Percentiles rank a stretch among this genome's conserved stretches.
phyloP scores from a whole-genome alignment of 2,113 vertebrate genomes.

The Madoqua kirkii region DNA sequence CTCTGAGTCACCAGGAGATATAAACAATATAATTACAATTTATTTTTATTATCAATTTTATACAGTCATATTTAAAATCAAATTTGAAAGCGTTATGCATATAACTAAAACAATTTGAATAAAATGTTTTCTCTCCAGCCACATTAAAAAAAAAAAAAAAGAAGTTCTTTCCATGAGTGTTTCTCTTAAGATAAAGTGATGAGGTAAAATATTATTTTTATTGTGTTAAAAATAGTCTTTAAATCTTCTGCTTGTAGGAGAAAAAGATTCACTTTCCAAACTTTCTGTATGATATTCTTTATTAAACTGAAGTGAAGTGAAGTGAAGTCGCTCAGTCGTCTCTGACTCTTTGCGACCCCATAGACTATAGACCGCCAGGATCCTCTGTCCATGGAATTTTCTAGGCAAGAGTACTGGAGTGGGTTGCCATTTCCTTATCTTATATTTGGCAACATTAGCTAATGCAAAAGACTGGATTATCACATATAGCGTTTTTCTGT shows the following conservation, averaged over 20 bases:
- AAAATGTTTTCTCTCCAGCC: background rate
- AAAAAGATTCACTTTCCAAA: background rate
- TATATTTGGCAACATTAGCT: background rate
- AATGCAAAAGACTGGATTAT: background rate
- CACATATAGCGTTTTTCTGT: background rate
- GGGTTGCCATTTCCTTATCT: background rate
- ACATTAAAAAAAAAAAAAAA: background rate
- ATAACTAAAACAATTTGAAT: background rate
- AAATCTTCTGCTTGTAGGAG: background rate
- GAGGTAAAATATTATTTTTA: background rate
- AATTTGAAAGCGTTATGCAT: background rate
- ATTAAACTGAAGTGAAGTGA: background rate
- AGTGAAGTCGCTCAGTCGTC: too few species aligned
- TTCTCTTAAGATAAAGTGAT: background rate
- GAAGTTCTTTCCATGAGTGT: background rate
- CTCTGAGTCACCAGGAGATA: background rate
- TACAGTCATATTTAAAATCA: background rate
- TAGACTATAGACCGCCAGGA: too few species aligned
- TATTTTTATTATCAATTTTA: background rate
- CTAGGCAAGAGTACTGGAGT: too few species aligned
- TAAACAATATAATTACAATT: background rate
- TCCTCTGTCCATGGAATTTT: too few species aligned
- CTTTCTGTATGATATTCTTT: background rate
- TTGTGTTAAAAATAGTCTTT: background rate
- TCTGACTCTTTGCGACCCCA: too few species aligned